A percentile compares a stretch with the other conserved stretches of the same genome.
These are phyloP conservation scores for Melipona quadrifasciata DNA, from an alignment of 1,140 invertebrate species.

Conservation along the genomic window DNA sequence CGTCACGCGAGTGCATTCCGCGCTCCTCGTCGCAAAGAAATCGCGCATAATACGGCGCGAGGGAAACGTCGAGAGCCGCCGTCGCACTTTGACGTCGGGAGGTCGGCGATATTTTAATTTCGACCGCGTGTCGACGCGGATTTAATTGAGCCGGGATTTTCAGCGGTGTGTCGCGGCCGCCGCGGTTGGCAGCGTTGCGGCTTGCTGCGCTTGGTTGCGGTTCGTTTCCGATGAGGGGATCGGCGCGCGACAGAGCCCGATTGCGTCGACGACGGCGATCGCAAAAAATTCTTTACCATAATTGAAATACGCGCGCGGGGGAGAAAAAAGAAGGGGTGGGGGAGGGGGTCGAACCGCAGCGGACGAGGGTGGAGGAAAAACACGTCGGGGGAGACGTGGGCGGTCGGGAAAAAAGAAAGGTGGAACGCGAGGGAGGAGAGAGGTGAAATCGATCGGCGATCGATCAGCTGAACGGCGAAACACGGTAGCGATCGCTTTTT, in stretches of 20 bases:
- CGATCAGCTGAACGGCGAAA: constrained; percentile 17
- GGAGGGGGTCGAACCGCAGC: neutral
- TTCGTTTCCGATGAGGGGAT: neutral
- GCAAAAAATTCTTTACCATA: constrained; percentile 30
- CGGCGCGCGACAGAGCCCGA: too few relatives aligned
- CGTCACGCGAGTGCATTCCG: neutral
- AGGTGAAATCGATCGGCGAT: neutral
- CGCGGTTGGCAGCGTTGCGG: neutral
- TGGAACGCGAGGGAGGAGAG: neutral
- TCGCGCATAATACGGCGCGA: neutral
- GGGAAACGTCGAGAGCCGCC: neutral
- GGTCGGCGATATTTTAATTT: constrained; percentile 2
- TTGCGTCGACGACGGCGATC: neutral
- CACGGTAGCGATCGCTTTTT: neutral
- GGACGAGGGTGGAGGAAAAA: neutral
- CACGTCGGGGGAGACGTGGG: neutral
- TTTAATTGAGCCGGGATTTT: constrained; percentile 22
- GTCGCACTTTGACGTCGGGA: neutral
- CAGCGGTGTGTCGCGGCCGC: neutral
- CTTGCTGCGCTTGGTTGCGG: neutral
- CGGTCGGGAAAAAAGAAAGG: neutral
- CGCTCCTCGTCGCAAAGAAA: neutral
- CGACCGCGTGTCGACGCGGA: constrained; percentile 3
- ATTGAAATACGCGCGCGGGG: constrained; percentile 5
- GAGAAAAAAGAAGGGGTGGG: neutral